Conservation (phyloP, 2,888 invertebrate genomes). For the Seladonia tumulorum region DNA sequence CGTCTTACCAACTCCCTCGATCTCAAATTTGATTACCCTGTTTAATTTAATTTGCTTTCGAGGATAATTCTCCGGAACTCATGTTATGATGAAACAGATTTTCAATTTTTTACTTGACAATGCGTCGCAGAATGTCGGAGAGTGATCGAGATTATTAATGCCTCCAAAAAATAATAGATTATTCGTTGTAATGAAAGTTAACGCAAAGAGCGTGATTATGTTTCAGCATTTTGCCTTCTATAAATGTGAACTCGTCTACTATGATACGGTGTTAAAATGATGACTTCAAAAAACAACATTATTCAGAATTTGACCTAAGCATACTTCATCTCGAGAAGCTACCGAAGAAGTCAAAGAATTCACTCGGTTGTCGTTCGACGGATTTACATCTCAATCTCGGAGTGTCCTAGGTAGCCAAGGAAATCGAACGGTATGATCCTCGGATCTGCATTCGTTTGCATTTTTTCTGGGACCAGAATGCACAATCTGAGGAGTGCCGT, state of each 20-base stretch:
- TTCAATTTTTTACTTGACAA: too few relatives aligned
- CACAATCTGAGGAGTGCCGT: background rate
- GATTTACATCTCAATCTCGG: background rate
- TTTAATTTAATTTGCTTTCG: too few relatives aligned
- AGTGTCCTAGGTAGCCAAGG: background rate
- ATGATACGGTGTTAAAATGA: background rate
- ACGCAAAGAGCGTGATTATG: too few relatives aligned
- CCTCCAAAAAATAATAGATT: background rate
- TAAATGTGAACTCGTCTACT: too few relatives aligned
- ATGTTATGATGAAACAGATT: background rate
- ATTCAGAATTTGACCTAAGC: background rate
- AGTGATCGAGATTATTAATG: too few relatives aligned
- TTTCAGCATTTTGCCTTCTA: too few relatives aligned
- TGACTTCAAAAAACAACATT: background rate
- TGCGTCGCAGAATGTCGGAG: too few relatives aligned
- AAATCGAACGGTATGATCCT: background rate
- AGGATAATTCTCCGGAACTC: too few relatives aligned
- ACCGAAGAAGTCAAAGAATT: background rate
- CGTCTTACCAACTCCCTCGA: background rate
- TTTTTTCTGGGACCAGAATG: constrained; percentile 3
- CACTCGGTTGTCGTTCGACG: background rate
- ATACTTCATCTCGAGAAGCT: background rate
- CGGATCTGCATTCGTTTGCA: background rate
- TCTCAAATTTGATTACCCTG: background rate
- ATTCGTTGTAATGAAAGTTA: too few relatives aligned